phyloP scores from a whole-genome alignment of 2,888 invertebrate genomes.

The Ametastegia equiseti region DNA sequence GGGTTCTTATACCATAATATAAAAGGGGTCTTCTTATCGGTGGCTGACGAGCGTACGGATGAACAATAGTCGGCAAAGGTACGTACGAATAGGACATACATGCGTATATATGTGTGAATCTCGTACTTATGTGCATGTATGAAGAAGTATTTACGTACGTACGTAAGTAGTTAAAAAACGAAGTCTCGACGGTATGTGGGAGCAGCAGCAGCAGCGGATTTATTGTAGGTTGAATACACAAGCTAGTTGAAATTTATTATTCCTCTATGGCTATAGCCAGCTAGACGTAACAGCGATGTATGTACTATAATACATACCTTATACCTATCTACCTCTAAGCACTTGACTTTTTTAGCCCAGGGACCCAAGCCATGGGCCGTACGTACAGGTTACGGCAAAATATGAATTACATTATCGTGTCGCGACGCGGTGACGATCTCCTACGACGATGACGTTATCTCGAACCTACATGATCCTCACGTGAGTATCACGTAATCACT shows the following conservation, averaged over 20 bases:
- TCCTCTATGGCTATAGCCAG: not conserved
- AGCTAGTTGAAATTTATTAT: constrained; percentile 35
- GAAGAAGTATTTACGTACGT: too few species aligned
- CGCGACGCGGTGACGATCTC: too few species aligned
- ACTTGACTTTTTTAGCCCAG: not conserved
- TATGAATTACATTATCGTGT: constrained; percentile 21
- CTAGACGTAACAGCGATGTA: not conserved
- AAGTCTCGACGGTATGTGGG: constrained; percentile 11
- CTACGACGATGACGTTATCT: constrained; percentile 29
- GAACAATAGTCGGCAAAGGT: not conserved
- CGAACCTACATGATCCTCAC: not conserved
- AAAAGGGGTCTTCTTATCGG: constrained; percentile 8
- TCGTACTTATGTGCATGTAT: not conserved
- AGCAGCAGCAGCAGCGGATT: too few species aligned
- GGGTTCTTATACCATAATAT: not conserved
- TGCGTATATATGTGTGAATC: not conserved
- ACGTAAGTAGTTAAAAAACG: too few species aligned
- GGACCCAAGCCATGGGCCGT: not conserved
- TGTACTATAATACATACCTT: not conserved
- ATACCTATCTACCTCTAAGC: too few species aligned
- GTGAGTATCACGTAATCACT: not conserved
- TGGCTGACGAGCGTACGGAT: not conserved
- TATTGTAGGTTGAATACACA: constrained; percentile 39
- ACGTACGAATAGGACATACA: not conserved
- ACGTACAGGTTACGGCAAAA: constrained; percentile 6